Evolutionary conservation across 2,888 invertebrate species (phyloP).

Genomic region (Harpagoxenus sublaevis): DNA sequence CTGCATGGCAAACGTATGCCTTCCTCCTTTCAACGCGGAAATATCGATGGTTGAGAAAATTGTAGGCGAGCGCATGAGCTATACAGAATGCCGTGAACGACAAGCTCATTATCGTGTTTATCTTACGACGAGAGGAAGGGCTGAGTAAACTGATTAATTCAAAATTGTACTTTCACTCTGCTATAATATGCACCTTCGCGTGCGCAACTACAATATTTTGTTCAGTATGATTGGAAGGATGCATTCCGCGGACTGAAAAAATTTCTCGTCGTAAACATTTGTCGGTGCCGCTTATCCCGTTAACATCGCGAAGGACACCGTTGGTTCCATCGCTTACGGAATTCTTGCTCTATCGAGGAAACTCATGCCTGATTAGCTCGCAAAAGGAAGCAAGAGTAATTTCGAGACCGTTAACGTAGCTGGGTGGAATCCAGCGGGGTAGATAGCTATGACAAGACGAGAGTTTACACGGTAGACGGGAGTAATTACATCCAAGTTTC

Average conservation of each 20-base stretch:
- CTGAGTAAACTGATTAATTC: conserved; percentile 24
- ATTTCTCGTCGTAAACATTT: conserved; percentile 16
- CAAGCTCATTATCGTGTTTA: conserved; percentile 35
- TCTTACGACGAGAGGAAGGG: conserved; percentile 7
- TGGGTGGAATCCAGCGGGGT: conserved; percentile 74
- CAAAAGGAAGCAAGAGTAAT: conserved; percentile 84
- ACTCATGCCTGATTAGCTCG: conserved; percentile 83
- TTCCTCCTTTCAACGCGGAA: conserved; percentile 29
- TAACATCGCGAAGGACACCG: conserved; percentile 9
- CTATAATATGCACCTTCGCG: not conserved
- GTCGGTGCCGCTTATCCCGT: conserved; percentile 36
- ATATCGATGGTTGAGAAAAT: conserved; percentile 48
- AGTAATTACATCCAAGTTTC: conserved; percentile 86
- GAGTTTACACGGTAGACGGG: conserved; percentile 82
- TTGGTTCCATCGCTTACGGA: conserved; percentile 61
- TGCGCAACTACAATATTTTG: not conserved
- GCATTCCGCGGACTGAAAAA: not conserved
- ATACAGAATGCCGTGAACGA: not conserved
- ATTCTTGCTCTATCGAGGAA: conserved; percentile 78
- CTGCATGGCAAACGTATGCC: conserved; percentile 60
- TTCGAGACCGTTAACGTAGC: conserved; percentile 81
- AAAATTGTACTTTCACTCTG: not conserved
- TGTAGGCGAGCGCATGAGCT: not conserved
- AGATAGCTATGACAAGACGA: conserved; percentile 84
- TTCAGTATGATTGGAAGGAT: not conserved